A percentile compares a stretch with the other conserved stretches of the same genome.
Evolutionary conservation across 2,888 invertebrate species (phyloP).

Genomic region (Hetaerina titia): DNA sequence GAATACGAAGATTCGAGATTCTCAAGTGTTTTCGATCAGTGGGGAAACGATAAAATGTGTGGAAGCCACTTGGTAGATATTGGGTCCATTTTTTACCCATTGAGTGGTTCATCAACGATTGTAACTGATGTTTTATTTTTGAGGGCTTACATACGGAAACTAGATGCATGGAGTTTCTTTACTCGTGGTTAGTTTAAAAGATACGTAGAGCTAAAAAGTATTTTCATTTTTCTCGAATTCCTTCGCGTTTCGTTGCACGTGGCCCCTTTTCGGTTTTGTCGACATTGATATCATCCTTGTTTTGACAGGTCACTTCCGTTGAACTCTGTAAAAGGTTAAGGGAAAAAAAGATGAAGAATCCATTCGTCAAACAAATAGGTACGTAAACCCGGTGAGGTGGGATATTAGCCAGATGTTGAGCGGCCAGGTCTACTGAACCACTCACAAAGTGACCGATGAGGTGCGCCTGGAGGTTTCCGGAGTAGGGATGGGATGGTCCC

Average conservation of each 20-base stretch:
- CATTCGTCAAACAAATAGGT: constrained; percentile 35
- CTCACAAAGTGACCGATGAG: not conserved
- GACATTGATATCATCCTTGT: constrained; percentile 10
- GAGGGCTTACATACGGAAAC: not conserved
- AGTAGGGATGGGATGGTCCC: not conserved
- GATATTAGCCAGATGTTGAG: not conserved
- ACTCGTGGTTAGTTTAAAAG: not conserved
- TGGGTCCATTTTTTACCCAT: too few relatives aligned
- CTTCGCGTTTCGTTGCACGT: not conserved
- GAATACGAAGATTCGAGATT: too few relatives aligned
- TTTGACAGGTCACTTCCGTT: constrained; percentile 15
- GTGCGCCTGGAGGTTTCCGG: not conserved
- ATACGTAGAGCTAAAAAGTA: not conserved
- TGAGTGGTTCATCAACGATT: too few relatives aligned
- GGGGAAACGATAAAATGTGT: too few relatives aligned
- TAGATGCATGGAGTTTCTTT: not conserved
- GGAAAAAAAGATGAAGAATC: not conserved
- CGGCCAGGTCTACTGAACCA: not conserved
- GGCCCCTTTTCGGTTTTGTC: not conserved
- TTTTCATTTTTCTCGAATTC: not conserved
- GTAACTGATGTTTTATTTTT: too few relatives aligned
- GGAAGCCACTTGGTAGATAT: too few relatives aligned
- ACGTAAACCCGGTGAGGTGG: not conserved
- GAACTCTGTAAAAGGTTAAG: not conserved
- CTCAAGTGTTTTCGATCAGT: too few relatives aligned